These are phyloP conservation scores for Cordilura impudica DNA, from an alignment of 2,888 invertebrate species.

Conservation along the genomic window DNA sequence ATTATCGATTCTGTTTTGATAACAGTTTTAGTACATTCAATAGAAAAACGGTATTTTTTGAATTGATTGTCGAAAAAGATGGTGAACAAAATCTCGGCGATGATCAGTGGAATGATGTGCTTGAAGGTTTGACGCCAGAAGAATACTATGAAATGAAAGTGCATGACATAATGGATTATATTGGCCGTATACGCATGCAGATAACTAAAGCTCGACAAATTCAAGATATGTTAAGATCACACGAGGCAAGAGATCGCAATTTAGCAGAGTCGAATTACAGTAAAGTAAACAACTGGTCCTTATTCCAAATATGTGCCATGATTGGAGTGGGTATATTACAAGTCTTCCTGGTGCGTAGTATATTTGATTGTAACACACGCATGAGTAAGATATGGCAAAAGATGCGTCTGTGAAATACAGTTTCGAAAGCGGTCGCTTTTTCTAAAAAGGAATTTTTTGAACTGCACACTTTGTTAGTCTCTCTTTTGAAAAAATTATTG, in stretches of 20 bases:
- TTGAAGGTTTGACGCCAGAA: constrained; percentile 78
- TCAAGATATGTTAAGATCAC: constrained; percentile 85
- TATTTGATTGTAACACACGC: constrained; percentile 83
- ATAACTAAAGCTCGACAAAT: constrained; percentile 82
- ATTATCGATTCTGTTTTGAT: constrained; percentile 92
- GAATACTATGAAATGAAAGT: constrained; percentile 81
- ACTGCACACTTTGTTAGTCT: not conserved
- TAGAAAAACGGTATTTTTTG: constrained; percentile 90
- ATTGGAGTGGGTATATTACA: constrained; percentile 85
- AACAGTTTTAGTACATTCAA: constrained; percentile 91
- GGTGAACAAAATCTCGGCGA: constrained; percentile 79
- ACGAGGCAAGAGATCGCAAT: constrained; percentile 90
- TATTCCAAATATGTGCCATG: constrained; percentile 86
- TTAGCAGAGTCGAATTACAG: constrained; percentile 89
- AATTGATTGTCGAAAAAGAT: constrained; percentile 83
- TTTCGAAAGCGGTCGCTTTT: not conserved
- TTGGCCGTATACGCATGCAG: constrained; percentile 82
- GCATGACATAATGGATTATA: constrained; percentile 82
- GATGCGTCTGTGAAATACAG: constrained; percentile 63
- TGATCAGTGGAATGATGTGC: constrained; percentile 72
- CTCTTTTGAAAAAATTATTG: not conserved
- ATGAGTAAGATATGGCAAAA: constrained; percentile 75
- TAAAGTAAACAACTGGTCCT: constrained; percentile 88
- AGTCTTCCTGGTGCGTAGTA: constrained; percentile 87
- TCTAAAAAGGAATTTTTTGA: not conserved